Conservation (phyloP, 2,888 invertebrate genomes). For the Drosophila yooni region DNA sequence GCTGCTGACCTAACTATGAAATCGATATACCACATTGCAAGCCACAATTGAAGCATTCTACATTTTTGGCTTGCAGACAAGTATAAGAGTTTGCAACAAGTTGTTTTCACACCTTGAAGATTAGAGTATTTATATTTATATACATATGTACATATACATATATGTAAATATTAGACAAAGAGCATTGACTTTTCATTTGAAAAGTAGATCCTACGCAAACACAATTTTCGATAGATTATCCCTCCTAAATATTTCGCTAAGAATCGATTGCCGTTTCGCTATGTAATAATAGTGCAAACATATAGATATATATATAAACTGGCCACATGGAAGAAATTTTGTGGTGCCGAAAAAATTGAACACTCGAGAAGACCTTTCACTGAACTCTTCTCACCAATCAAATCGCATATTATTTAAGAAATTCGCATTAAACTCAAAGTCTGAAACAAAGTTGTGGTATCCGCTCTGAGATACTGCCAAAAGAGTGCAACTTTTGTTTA, state of each 20-base stretch:
- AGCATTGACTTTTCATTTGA: background rate
- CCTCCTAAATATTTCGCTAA: background rate
- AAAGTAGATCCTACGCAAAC: background rate
- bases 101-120: background rate
- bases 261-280: background rate
- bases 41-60: background rate
- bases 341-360: background rate
- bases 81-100: constrained; percentile 3
- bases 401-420: background rate
- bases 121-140: background rate
- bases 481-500: constrained; percentile 12
- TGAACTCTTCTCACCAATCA: constrained; percentile 4
- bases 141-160: background rate
- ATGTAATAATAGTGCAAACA: background rate
- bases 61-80: background rate
- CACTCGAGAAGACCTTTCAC: background rate
- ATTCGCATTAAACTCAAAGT: constrained; percentile 22
- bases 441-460: constrained; percentile 26
- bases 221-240: background rate
- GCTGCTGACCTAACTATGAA: constrained; percentile 25
- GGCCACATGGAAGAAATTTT: background rate
- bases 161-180: background rate
- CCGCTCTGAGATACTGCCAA: constrained; percentile 20
- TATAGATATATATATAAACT: background rate
- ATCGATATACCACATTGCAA: constrained; percentile 34